Conservation (phyloP, 2,113 vertebrate species). For the Anarhynchus alexandrinus region DNA sequence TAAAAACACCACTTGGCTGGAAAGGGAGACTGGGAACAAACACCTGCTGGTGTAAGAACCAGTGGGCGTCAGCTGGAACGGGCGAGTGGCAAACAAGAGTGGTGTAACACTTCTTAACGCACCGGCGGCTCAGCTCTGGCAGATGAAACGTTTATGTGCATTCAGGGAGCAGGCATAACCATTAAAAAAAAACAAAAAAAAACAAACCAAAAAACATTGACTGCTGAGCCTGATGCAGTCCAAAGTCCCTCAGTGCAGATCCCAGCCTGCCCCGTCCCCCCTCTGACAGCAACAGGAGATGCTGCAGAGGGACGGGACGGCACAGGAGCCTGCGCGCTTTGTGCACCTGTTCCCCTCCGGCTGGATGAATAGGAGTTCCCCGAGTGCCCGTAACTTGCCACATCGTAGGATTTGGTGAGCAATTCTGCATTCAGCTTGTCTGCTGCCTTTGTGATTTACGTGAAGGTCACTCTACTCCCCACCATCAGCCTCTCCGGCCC, state of each 20-base stretch:
- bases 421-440: rapidly evolving
- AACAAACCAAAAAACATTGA: too few relatives aligned
- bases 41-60: background rate
- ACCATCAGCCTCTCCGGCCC: background rate
- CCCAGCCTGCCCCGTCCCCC: too few relatives aligned
- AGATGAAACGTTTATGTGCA: rapidly evolving
- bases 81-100: background rate
- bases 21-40: background rate
- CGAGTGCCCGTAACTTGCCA: rapidly evolving
- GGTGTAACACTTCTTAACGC: too few relatives aligned
- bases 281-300: too few relatives aligned
- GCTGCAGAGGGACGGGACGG: too few relatives aligned
- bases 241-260: too few relatives aligned
- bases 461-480: background rate
- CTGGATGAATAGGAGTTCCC: background rate
- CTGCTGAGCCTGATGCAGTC: too few relatives aligned
- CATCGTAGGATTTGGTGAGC: background rate
- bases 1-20: background rate
- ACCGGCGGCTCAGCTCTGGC: too few relatives aligned
- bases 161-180: background rate
- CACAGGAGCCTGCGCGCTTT: too few relatives aligned
- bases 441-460: background rate
- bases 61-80: background rate
- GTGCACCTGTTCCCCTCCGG: background rate
- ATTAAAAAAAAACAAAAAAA: too few relatives aligned